Percentiles rank a stretch among this genome's conserved stretches.
Conservation (phyloP, 2,113 vertebrate species). For the Pituophis catenifer region DNA sequence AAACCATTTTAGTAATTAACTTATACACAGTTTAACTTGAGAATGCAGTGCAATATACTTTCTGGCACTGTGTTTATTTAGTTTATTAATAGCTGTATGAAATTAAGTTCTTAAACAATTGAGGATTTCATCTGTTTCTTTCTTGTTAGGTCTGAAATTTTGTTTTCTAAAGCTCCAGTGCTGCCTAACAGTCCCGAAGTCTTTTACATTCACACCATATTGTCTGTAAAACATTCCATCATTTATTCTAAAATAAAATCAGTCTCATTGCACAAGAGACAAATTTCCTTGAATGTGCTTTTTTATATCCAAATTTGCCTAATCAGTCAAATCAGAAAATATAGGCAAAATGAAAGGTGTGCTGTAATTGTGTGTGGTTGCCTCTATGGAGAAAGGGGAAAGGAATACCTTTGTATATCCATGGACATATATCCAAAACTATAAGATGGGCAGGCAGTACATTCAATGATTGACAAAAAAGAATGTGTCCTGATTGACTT, state of each 20-base stretch:
- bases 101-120: not conserved
- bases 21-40: constrained; percentile 6
- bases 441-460: not conserved
- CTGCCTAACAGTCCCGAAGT: not conserved
- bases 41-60: not conserved
- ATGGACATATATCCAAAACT: not conserved
- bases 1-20: not conserved
- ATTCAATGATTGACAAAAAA: not conserved
- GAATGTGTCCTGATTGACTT: not conserved
- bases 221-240: not conserved
- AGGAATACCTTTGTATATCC: not conserved
- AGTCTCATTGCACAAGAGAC: not conserved
- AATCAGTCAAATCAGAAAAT: not conserved
- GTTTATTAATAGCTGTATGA: not conserved
- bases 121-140: not conserved
- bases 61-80: not conserved
- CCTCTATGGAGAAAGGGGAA: not conserved
- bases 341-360: not conserved
- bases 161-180: not conserved
- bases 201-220: constrained; percentile 16
- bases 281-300: not conserved
- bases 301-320: not conserved
- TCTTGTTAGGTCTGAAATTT: not conserved
- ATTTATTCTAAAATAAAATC: not conserved
- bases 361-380: not conserved